These are phyloP conservation scores for Zaprionus nigranus DNA, from an alignment of 1,140 invertebrate genomes.

Conservation along the genomic window DNA sequence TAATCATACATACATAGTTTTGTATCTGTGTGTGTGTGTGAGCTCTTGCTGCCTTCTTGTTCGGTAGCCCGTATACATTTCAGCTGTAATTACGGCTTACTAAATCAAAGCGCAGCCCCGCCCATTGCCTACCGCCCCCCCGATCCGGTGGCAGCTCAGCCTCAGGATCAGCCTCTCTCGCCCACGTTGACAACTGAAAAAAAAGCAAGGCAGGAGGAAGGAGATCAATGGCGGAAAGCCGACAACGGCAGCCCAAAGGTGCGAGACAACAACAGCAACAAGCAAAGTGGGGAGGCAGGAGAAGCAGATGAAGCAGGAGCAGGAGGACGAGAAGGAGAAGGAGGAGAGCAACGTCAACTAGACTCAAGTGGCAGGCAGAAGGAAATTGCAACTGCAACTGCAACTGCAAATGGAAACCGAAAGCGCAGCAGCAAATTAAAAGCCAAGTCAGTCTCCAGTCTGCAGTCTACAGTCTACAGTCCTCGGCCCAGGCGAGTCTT, in stretches of 20 bases:
- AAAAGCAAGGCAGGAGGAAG: slow-evolving; percentile 26
- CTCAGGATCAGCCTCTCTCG: slow-evolving; percentile 25
- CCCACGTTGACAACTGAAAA: slow-evolving; percentile 48
- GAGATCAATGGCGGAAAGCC: slow-evolving; percentile 53
- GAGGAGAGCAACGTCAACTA: slow-evolving; percentile 26
- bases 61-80: slow-evolving; percentile 35
- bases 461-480: neutral
- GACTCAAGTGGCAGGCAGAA: slow-evolving; percentile 36
- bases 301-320: no score
- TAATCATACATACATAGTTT: neutral
- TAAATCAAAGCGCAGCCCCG: slow-evolving; percentile 39
- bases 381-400: slow-evolving; percentile 43
- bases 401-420: slow-evolving; percentile 41
- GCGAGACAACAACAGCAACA: slow-evolving; percentile 4
- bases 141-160: neutral
- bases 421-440: slow-evolving; percentile 74
- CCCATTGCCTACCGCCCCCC: neutral
- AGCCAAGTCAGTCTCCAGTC: slow-evolving; percentile 30
- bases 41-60: neutral
- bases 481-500: neutral
- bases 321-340: neutral
- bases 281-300: neutral
- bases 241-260: slow-evolving; percentile 18
- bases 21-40: neutral
- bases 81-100: slow-evolving; percentile 52